These are phyloP conservation scores for Peromyscus nudipes DNA, from an alignment of 2,797 vertebrate species.

Conservation along the genomic window DNA sequence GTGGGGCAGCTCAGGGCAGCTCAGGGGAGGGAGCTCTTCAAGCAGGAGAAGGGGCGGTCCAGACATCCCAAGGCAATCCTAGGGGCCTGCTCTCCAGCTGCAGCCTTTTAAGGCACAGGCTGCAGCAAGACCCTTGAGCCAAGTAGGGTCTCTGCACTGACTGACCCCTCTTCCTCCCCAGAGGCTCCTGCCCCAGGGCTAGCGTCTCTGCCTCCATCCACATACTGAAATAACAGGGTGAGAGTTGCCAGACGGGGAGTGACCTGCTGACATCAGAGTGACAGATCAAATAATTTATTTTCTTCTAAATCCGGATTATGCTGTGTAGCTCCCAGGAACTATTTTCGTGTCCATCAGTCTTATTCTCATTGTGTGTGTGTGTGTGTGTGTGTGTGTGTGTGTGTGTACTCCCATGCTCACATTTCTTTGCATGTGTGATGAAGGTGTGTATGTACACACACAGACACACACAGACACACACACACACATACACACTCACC, in stretches of 20 bases:
- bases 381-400: neutral
- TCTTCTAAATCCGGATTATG: constrained; percentile 84
- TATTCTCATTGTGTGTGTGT: constrained; percentile 23
- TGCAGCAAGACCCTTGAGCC: neutral
- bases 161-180: neutral
- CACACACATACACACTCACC: neutral
- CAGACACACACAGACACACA: neutral
- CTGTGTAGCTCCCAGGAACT: constrained; percentile 72
- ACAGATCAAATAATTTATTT: constrained; percentile 82
- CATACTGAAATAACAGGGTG: constrained; percentile 37
- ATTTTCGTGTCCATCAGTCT: constrained; percentile 69
- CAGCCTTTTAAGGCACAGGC: neutral
- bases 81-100: neutral
- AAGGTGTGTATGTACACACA: neutral
- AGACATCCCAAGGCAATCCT: neutral
- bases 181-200: neutral
- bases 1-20: neutral
- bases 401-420: neutral
- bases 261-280: constrained; percentile 77
- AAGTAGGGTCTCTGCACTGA: neutral
- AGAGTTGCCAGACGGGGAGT: constrained; percentile 66
- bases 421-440: neutral
- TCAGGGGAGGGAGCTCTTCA: neutral
- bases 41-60: neutral
- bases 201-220: neutral